Percentiles rank a stretch among this genome's conserved stretches.
These are phyloP conservation scores for Leptonema lineaticorne DNA, from an alignment of 1,140 invertebrate genomes.

Conservation along the genomic window DNA sequence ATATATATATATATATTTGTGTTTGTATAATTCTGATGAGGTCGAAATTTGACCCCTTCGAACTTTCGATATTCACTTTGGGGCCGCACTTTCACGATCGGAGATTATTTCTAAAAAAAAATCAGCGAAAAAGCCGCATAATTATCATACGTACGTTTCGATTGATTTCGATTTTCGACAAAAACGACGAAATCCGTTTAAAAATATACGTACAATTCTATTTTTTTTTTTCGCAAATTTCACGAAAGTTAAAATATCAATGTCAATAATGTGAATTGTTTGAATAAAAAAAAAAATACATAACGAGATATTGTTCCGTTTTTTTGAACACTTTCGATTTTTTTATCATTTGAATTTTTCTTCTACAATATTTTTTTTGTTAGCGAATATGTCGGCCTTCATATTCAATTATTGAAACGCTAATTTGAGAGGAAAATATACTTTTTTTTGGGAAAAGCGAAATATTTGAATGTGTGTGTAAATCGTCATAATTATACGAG, in stretches of 20 bases:
- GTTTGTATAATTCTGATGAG: not conserved
- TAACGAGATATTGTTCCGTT: too few species aligned
- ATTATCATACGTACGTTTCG: not conserved
- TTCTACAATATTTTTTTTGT: not conserved
- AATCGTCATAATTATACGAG: not conserved
- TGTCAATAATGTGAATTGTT: too few species aligned
- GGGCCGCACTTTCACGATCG: conserved; percentile 5
- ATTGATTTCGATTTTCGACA: not conserved
- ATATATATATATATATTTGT: too few species aligned
- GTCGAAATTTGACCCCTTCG: not conserved
- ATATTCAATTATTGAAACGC: not conserved
- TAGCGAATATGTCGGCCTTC: conserved; percentile 12
- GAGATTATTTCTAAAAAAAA: not conserved
- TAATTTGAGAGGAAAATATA: not conserved
- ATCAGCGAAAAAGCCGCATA: not conserved
- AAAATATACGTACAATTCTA: too few species aligned
- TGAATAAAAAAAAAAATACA: too few species aligned
- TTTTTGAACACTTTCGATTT: not conserved
- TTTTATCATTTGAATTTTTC: not conserved
- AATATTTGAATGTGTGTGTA: not conserved
- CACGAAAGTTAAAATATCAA: too few species aligned
- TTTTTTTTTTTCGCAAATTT: too few species aligned
- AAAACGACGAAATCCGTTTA: not conserved
- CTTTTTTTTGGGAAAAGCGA: not conserved
- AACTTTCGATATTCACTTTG: not conserved